Base-by-base conservation (phyloP, 2,797 vertebrate genomes). In the Gallinago solitaria region DNA sequence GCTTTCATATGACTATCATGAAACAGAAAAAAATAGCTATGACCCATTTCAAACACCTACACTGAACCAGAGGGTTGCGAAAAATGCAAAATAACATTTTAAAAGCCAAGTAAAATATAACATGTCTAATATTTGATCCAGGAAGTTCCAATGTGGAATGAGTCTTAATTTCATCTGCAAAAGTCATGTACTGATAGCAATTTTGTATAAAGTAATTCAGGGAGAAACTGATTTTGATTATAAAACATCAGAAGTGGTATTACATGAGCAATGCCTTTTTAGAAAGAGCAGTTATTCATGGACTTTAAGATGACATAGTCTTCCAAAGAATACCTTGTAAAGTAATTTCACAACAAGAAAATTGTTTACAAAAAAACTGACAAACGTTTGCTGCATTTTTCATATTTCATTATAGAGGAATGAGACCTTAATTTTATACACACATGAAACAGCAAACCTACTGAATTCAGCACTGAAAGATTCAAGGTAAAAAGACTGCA, bases 1-100 rank as follows among this genome's bases (percentile, higher is more conserved):
- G 51, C 41, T n/a, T 76, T 51, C 35, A n/a, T 9, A 39, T 7
- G 9, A 56, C 8, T 25, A 70, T 7, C 1, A 0, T 2, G 3
- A 80, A 90, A 54, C n/a, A 61, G 8, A 61, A 69, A 76, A 47
- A 67, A 13, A 1, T 8, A 73, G 19, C 23, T n/a, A 24, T 8
- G 24, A 71, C 6, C 35, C 4, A 1, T 32, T n/a, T 68, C 43
- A 76, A 70, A 48, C 48, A 61, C 8, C 16, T 71, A 35, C 9
- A 33, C 11, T 43, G 43, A 81, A 28, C 43, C 32, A 51, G 27
- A 81, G 16, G 8, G 23, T 10, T 83, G 30, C 18, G 17, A 35
- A n/a, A 57, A 54, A 11, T 7, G 7, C 11, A 11, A 74, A 20
- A 14, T 30, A 76, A 37, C 10, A 35, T 57, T 87, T 57, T 33